Base-by-base conservation (phyloP, 2,888 invertebrate species). In the Arenicola marina region DNA sequence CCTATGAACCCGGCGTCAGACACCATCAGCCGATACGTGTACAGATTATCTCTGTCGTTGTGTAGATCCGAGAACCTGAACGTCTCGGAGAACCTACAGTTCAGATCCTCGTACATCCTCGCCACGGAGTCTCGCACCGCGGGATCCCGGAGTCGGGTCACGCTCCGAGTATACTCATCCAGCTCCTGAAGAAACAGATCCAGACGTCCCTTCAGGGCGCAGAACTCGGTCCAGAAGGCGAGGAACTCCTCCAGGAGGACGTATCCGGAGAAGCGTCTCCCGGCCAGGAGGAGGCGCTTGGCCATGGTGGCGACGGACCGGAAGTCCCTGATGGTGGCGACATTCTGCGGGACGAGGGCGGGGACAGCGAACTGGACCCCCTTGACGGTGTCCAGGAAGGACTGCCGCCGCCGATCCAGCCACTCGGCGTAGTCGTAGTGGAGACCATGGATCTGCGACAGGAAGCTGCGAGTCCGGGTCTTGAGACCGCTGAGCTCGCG, bases 391-490 rank as follows among this genome's bases (percentile, higher is more conserved):
- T 76, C 74, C 11, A 77, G 59, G 60, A 80, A 79, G 18, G 75
- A 70, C 56, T 74, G 66, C 31, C 70, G 70, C 51, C 73, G 71
- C 29, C 73, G 56, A 4, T 72, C 67, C 61, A 80, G 79, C 79
- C 79, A 80, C 61, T 78, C 77, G 54, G 73, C 72, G 66, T 78
- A 80, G n/a, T 75, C 66, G 54, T 71, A 65, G 56, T 72, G 70
- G 3, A 79, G 64, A n/a, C n/a, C n/a, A n/a, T n/a, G n/a, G n/a
- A n/a, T n/a, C n/a, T n/a, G n/a, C n/a, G n/a, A n/a, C n/a, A n/a
- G n/a, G n/a, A n/a, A n/a, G n/a, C n/a, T n/a, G n/a, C n/a, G n/a
- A n/a, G n/a, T n/a, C n/a, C n/a, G n/a, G n/a, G n/a, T n/a, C n/a
- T n/a, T n/a, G n/a, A n/a, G n/a, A n/a, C n/a, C n/a, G n/a, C n/a